Base-by-base conservation (phyloP, 1,140 invertebrate species). In the Limonius californicus region DNA sequence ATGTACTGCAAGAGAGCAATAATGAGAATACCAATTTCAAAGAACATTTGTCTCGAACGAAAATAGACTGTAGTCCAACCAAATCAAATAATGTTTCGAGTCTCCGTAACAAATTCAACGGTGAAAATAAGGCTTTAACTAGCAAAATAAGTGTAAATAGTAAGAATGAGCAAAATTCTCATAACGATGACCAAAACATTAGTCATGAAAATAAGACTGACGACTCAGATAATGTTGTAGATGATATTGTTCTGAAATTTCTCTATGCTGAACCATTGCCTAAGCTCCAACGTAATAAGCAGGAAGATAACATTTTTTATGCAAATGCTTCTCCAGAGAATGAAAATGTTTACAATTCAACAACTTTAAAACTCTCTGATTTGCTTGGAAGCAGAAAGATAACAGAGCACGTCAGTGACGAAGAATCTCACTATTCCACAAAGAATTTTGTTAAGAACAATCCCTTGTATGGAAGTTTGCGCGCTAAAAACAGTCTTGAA, bases 181-280 rank as follows among this genome's bases (percentile, higher is more conserved):
- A n/a, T n/a, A n/a, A n/a, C n/a, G n/a, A n/a, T n/a, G n/a, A n/a
- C n/a, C 23, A 27, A 9, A 27, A 27, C 9, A 9, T 27, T 4
- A 27, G 23, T 27, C 23, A 27, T 27, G 3, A 27, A 27, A 27
- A 27, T 9, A 27, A 27, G 23, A 27, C 23, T 27, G 23, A 39
- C n/a, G 35, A 39, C n/a, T 6, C 45, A 4, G 43, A 45, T 45
- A 50, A 50, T 16, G n/a, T 6, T 6, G 8, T n/a, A 2, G n/a
- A 39, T 39, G n/a, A 9, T 2, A 39, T 2, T 39, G 23, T 27
- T 27, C 12, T 45, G 78, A 64, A 67, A 19, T 65, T 58, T 72
- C 65, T 68, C 14, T 80, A 69, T 73, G 79, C 57, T 72, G 77
- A 71, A 75, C 73, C 71, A 11, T 67, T 73, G 59, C 71, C 70